A percentile compares a stretch with the other conserved stretches of the same genome.
These are phyloP conservation scores for Ispidina picta DNA, from an alignment of 2,797 vertebrate genomes.

Conservation along the genomic window DNA sequence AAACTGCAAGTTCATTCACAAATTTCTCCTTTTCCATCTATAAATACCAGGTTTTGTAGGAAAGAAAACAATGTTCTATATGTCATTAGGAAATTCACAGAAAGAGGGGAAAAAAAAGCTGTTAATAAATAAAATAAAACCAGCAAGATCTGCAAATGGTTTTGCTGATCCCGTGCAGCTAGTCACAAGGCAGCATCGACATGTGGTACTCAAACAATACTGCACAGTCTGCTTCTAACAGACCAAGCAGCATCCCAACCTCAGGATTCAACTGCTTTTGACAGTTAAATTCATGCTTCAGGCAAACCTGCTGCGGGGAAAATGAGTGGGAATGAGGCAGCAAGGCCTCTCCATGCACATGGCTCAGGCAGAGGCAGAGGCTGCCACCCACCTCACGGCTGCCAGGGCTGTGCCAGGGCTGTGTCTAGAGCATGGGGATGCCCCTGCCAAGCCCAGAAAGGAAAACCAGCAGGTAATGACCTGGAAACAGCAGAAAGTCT, in stretches of 20 bases:
- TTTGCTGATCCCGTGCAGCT: neutral
- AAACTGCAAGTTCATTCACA: neutral
- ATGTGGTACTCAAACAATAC: neutral
- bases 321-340: too few species aligned
- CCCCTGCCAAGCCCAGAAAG: neutral
- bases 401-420: accelerated
- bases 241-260: neutral
- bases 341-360: too few species aligned
- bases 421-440: neutral
- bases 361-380: too few species aligned
- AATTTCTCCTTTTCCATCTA: neutral
- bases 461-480: neutral
- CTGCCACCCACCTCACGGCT: neutral
- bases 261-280: neutral
- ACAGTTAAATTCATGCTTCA: neutral
- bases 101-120: neutral
- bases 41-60: neutral
- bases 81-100: neutral
- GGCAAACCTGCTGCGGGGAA: neutral
- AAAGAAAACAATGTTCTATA: neutral
- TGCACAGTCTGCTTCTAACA: neutral
- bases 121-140: neutral
- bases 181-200: neutral
- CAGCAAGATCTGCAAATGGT: neutral
- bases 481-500: neutral